Evolutionary conservation across 2,888 invertebrate genomes (phyloP), one percentile per base, ranked within the genome.

Genomic region (Onthophagus sagittarius): DNA sequence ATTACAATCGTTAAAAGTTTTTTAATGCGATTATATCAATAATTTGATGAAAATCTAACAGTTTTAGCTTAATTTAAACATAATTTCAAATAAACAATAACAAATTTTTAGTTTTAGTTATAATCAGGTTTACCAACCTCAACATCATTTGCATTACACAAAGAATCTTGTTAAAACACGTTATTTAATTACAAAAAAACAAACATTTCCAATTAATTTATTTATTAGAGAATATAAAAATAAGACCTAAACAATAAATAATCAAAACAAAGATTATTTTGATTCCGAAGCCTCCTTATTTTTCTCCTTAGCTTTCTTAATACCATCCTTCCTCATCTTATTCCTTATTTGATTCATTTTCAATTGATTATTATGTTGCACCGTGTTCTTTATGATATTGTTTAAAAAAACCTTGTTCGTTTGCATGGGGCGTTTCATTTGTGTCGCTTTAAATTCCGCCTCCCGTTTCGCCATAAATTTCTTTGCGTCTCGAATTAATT

Each of bases 401-500:
- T 69, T 75, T 31, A 75, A 33, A 39, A 75, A 75, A 11, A 70
- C 64, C 11, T 75, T 75, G 63, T 75, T 75, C 5, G 75, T 65
- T 14, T 75, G 72, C 75, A 75, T 73, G 0, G 74, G 75, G 9
- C 67, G 70, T 62, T 71, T 75, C 71, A 75, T 31, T 15, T 75
- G 75, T n/a, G 75, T 75, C n/a, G 75, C 75, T 64, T 39, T 65
- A 39, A 75, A 75, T 53, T 75, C 75, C 5, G 75, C 75, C 63
- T 75, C 63, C 23, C 75, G 65, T 69, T 72, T 70, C 3, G 70
- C 75, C 75, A 75, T 75, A 53, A 75, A 75, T 69, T 75, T 75
- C 39, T 72, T 73, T 2, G 75, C 75, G 13, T 75, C 75, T 63
- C 71, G 64, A 7, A 75, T 39, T 32, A 75, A 64, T 69, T 75